Evolutionary conservation across 1,140 invertebrate genomes (phyloP), one percentile per base, ranked within the genome.

Genomic region (Ooceraea biroi): DNA sequence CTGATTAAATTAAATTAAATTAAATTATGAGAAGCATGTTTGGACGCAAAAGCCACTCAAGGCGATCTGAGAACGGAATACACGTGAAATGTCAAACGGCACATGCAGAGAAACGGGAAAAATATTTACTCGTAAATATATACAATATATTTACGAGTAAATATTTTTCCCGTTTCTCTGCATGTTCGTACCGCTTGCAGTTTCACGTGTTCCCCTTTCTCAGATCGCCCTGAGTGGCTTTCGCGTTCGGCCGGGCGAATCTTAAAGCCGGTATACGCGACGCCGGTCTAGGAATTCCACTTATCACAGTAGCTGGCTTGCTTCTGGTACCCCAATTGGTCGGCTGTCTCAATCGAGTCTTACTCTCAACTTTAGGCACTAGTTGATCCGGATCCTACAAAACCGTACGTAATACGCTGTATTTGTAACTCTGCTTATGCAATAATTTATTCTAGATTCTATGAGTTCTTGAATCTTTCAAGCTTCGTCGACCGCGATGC

Each of bases 211-310:
- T 84, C 74, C 80, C 86, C 82, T 85, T 86, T 84, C 85, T 90
- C 50, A 76, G 65, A 78, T 89, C 90, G 69, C 72, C 60, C 85
- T 87, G 84, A 74, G 74, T 71, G 63, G 48, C 85, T 60, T 88
- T 88, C 14, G 63, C 3, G 10, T 30, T 80, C 58, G 92, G 85
- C 60, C 92, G 91, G 12, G 69, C 48, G 17, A 90, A 85, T 83
- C 87, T 77, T 12, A 58, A 55, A 30, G 85, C 94, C 69, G 94
- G 94, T 74, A 94, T 94, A 36, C 94, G 91, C 17, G 93, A 94
- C 17, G 92, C 88, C n/a, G 94, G 93, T 89, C 94, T 91, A 61
- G 94, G 94, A 83, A 94, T 94, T 44, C 92, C 94, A 72, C 93
- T 94, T n/a, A 82, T 83, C n/a, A 85, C 71, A 71, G 84, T 90